Conservation (phyloP, 2,888 invertebrate genomes). For the Drosophila nr. perissopoda region DNA sequence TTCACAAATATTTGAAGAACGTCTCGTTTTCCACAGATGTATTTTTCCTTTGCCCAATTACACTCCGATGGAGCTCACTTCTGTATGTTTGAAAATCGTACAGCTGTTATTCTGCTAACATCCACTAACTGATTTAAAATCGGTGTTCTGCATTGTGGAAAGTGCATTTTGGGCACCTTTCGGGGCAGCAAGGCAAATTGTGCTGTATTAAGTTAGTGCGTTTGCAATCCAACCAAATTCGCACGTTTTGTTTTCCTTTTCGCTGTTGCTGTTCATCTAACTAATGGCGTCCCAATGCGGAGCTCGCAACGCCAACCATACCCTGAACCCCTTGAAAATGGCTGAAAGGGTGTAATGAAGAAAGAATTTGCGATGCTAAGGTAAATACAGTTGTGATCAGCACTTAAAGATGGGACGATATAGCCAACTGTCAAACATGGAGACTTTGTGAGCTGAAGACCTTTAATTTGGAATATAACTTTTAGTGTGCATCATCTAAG, state of each 20-base stretch:
- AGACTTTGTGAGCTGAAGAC: not conserved
- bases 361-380: not conserved
- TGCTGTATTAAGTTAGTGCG: not conserved
- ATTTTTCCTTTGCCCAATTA: not conserved
- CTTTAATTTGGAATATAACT: not conserved
- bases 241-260: conserved; percentile 15
- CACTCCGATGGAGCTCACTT: not conserved
- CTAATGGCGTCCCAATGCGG: conserved; percentile 59
- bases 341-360: not conserved
- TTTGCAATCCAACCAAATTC: conserved; percentile 14
- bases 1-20: not conserved
- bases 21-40: not conserved
- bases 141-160: not conserved
- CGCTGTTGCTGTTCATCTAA: conserved; percentile 52
- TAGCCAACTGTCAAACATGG: not conserved
- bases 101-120: not conserved
- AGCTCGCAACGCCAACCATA: conserved; percentile 26
- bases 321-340: not conserved
- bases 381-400: not conserved
- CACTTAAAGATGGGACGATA: not conserved
- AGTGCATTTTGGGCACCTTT: not conserved
- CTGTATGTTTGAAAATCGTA: not conserved
- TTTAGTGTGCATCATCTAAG: not conserved
- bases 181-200: too few species aligned
- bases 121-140: not conserved